Conservation (phyloP, 2,113 vertebrate genomes). For the Gymnocephalus cernua region DNA sequence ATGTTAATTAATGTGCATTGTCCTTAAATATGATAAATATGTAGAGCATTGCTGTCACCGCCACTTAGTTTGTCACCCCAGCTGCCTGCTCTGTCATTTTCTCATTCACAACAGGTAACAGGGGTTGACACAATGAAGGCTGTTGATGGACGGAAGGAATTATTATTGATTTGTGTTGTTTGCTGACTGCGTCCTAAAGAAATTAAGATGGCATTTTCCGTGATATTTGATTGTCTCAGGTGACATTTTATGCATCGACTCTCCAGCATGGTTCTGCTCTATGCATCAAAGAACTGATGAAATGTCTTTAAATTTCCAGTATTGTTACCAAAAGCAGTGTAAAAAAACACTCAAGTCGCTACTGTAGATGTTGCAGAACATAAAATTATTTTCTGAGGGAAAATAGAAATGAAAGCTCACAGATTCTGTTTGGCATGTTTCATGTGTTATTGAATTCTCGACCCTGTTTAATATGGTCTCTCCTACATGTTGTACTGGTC, state of each 20-base stretch:
- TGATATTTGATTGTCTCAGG: conserved; percentile 22
- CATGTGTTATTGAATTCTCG: conserved; percentile 24
- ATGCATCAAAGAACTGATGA: conserved; percentile 30
- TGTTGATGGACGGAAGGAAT: conserved; percentile 34
- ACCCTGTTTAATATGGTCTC: conserved; percentile 36
- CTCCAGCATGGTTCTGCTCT: conserved; percentile 7
- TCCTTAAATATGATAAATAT: too few species aligned
- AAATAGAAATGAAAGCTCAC: background rate
- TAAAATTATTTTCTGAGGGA: background rate
- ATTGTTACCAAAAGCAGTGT: background rate
- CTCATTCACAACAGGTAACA: conserved; percentile 38
- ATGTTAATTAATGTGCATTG: too few species aligned
- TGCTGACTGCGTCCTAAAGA: conserved; percentile 35
- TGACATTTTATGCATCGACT: conserved; percentile 32
- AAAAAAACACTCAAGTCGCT: background rate
- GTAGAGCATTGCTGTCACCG: conserved; percentile 35
- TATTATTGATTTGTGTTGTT: conserved; percentile 42
- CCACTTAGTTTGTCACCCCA: conserved; percentile 40
- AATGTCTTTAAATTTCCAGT: conserved; percentile 31
- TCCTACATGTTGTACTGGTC: conserved; percentile 12
- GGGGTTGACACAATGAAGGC: conserved; percentile 4
- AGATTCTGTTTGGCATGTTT: conserved; percentile 35
- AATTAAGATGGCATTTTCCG: conserved; percentile 20
- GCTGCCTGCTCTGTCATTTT: conserved; percentile 36
- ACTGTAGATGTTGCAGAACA: background rate